These are phyloP conservation scores for Stenichneumon culpator DNA, from an alignment of 2,888 invertebrate genomes.

Conservation along the genomic window DNA sequence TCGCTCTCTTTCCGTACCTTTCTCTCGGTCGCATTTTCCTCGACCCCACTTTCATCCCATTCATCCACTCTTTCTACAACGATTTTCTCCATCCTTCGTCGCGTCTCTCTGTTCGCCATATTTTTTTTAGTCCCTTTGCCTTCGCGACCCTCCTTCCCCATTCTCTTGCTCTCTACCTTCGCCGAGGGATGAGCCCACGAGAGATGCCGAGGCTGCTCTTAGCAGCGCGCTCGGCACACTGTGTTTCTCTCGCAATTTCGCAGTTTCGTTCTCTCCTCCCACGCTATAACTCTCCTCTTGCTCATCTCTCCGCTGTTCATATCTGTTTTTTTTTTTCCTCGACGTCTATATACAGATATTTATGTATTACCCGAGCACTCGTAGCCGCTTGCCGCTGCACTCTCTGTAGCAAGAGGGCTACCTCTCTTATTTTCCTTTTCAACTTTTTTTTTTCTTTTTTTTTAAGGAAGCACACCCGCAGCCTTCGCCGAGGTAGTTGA, in stretches of 20 bases:
- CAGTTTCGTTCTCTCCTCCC: constrained; percentile 62
- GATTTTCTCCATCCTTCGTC: constrained; percentile 40
- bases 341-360: constrained; percentile 59
- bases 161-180: constrained; percentile 46
- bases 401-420: constrained; percentile 52
- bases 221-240: constrained; percentile 61
- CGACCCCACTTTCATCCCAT: constrained; percentile 40
- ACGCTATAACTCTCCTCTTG: constrained; percentile 55
- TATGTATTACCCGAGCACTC: constrained; percentile 57
- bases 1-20: constrained; percentile 60
- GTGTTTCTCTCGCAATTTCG: constrained; percentile 68
- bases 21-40: constrained; percentile 58
- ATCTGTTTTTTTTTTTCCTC: constrained; percentile 50
- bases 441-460: constrained; percentile 40
- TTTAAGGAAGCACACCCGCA: constrained; percentile 50
- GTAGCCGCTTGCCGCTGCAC: constrained; percentile 50
- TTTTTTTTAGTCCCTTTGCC: constrained; percentile 53
- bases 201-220: constrained; percentile 65
- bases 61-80: constrained; percentile 53
- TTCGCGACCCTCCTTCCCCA: constrained; percentile 50
- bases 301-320: constrained; percentile 65
- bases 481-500: constrained; percentile 52
- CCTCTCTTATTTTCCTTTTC: constrained; percentile 63
- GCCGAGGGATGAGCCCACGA: constrained; percentile 58
- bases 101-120: constrained; percentile 57